Base-by-base conservation (phyloP, 2,113 vertebrate species). In the Plecotus auritus region DNA sequence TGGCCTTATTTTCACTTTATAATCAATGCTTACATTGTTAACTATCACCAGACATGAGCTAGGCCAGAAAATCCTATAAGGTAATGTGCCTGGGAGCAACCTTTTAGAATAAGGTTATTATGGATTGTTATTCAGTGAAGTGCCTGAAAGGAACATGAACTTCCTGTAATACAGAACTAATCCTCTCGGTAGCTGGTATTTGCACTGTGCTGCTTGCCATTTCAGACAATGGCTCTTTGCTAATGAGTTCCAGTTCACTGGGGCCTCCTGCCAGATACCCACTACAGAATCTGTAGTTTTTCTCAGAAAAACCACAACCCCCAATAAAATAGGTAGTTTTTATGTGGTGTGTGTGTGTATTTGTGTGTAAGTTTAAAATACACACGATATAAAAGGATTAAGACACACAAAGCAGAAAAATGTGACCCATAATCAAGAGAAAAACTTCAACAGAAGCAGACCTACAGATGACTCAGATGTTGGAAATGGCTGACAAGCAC, bases 171-270 rank as follows among this genome's bases (percentile, higher is more conserved):
- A 84, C 73, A 95, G 42, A 45, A 93, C 74, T 90, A 83, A 96
- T 95, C 56, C 96, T 85, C 85, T 91, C 18, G 4, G 49, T 81
- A 49, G 86, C 89, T 92, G 91, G 95, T 45, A 97, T 87, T n/a
- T 84, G 69, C 92, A 32, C n/a, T 85, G 49, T 76, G 89, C 91
- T 76, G 80, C 85, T 73, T 96, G 76, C 83, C 96, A 89, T 95
- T 91, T 96, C 96, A 97, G 59, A 94, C 66, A 88, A 35, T 64
- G 61, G 72, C 40, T 96, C 72, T 77, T 83, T 85, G 49, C 87
- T 94, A 98, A 95, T 59, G 83, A 23, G 2, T 69, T 93, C 83
- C 88, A 35, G 26, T 67, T 98, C 47, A 84, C 93, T 92, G 89
- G 9, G 7, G 56, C 70, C 56, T 88, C 66, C 45, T 76, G 73